Percentiles rank a stretch among this genome's conserved stretches.
Conservation (phyloP, 2,888 invertebrate genomes). For the Oasisia sp. region DNA sequence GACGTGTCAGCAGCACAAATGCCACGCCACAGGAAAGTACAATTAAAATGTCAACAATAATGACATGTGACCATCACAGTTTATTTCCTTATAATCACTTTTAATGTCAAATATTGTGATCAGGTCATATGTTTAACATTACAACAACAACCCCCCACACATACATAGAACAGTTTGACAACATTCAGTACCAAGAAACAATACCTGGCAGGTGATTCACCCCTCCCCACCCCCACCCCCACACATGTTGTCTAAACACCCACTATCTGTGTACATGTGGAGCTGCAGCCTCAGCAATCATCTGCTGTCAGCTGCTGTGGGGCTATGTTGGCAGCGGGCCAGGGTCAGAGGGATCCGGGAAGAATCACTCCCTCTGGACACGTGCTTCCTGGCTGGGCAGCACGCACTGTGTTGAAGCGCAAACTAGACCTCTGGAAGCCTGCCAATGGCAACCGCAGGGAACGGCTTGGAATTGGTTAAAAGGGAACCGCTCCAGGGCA, state of each 20-base stretch:
- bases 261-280: background rate
- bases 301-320: background rate
- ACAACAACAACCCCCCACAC: background rate
- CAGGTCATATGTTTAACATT: background rate
- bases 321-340: background rate
- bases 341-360: background rate
- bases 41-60: no score
- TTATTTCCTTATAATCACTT: background rate
- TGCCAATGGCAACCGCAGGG: background rate
- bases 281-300: background rate
- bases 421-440: background rate
- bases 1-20: no score
- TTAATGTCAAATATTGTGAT: background rate
- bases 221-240: background rate
- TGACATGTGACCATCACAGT: background rate
- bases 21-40: no score
- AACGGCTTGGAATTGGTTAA: background rate
- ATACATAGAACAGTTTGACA: background rate
- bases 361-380: background rate
- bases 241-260: background rate
- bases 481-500: background rate
- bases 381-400: background rate
- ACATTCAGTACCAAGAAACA: background rate
- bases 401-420: background rate
- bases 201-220: background rate